Conservation (phyloP, 2,888 invertebrate species). For the Diaperis boleti region DNA sequence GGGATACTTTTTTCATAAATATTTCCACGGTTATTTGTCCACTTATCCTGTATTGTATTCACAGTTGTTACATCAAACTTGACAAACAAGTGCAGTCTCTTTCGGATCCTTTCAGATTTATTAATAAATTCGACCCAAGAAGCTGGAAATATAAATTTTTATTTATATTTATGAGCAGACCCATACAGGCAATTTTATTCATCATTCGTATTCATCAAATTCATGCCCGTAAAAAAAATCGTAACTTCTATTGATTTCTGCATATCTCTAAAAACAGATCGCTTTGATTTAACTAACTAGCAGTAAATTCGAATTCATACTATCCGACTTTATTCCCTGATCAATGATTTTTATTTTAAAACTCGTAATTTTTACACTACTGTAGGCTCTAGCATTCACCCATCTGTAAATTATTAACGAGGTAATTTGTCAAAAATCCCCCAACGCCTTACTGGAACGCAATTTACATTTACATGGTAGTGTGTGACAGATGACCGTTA, state of each 20-base stretch:
- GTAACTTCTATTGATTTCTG: conserved; percentile 1
- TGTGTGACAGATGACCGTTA: conserved; percentile 28
- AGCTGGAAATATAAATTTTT: conserved; percentile 19
- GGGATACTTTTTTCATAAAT: too few relatives aligned
- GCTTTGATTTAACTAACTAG: background rate
- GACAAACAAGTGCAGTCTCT: background rate
- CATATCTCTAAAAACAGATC: background rate
- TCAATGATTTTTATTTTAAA: background rate
- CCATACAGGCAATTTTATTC: conserved; percentile 24
- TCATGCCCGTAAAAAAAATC: conserved; percentile 3
- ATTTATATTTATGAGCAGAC: conserved; percentile 24
- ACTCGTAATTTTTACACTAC: background rate
- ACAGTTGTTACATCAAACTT: background rate
- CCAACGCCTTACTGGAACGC: conserved; percentile 4
- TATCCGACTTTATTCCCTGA: background rate
- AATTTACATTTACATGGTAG: conserved; percentile 17
- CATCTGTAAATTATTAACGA: conserved; percentile 23
- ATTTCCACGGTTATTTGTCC: too few relatives aligned
- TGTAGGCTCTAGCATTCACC: background rate
- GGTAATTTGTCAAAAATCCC: conserved; percentile 22
- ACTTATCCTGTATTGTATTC: too few relatives aligned
- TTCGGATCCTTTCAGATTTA: conserved; percentile 6
- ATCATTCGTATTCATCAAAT: conserved; percentile 29
- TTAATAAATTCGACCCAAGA: conserved; percentile 17
- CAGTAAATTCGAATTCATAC: background rate